Evolutionary conservation across 2,888 invertebrate genomes (phyloP), one percentile per base, ranked within the genome.

Genomic region (Carcina quercana): DNA sequence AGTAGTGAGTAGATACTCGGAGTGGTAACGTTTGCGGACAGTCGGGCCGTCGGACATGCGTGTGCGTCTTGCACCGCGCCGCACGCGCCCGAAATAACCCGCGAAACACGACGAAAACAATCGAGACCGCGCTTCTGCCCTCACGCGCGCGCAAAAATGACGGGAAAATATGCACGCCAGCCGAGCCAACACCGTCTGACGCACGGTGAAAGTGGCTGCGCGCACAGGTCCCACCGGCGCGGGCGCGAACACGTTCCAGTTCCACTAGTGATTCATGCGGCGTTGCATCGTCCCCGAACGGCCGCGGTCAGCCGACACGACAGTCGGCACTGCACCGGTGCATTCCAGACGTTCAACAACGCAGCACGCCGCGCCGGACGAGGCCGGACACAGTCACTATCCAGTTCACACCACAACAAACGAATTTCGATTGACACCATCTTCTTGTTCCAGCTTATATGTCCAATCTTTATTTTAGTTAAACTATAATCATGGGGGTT

Each of bases 91-190:
- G 62, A 82, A 80, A 82, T 80, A 78, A 76, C 70, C 73, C 63
- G 67, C 75, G 70, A 71, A 80, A 82, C 73, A 80, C 80, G 72
- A 83, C 76, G 79, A 83, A 83, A 83, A 83, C 82, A 80, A 82
- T 80, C 70, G 69, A 59, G 62, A 62, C 62, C 68, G 73, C 64
- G 68, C 64, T 57, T 63, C 72, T 65, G 67, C 67, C 64, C 73
- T 69, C 71, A 59, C 62, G 59, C 59, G 53, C 59, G 48, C 58
- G 64, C 76, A 72, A 78, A 79, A 78, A 79, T 78, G 62, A 78
- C 66, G 57, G 57, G 59, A 53, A 76, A 74, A 73, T 74, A 75
- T 72, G 68, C 68, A 58, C 41, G 44, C 43, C 32, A 50, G 36
- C 45, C 45, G 44, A 41, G 47, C 40, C 45, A 47, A 38, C 35